Conservation (phyloP, 2,113 vertebrate species). For the Tetraodon nigroviridis region DNA sequence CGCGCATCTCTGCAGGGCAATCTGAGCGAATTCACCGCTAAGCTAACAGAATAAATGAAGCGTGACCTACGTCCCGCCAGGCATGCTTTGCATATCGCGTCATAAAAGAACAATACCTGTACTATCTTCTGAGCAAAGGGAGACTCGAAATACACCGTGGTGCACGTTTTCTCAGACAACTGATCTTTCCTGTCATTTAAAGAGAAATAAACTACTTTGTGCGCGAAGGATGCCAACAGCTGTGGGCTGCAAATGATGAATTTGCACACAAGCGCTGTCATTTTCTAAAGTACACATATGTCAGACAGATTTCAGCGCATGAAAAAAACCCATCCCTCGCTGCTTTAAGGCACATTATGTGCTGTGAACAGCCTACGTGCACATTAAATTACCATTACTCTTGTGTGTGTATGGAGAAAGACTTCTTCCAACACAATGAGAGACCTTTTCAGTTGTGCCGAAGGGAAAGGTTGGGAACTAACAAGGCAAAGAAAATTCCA, state of each 20-base stretch:
- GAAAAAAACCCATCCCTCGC: too few relatives aligned
- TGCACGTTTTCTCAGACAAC: too few relatives aligned
- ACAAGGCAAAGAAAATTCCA: background rate
- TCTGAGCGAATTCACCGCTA: background rate
- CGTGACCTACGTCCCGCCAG: background rate
- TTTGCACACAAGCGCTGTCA: background rate
- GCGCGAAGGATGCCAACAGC: too few relatives aligned
- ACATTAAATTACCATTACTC: too few relatives aligned
- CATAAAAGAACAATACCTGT: constrained; percentile 3
- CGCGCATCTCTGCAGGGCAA: constrained; percentile 8
- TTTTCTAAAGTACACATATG: background rate
- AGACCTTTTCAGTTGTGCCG: too few relatives aligned
- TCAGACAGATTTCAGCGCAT: constrained; percentile 10
- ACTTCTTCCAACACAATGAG: too few relatives aligned
- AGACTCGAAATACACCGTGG: constrained; percentile 15
- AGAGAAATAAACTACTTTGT: too few relatives aligned
- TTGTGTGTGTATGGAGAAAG: too few relatives aligned
- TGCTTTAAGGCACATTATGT: too few relatives aligned
- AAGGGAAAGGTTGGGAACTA: background rate
- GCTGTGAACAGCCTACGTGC: too few relatives aligned
- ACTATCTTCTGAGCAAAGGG: constrained; percentile 1
- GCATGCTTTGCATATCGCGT: constrained; percentile 12
- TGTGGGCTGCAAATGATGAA: too few relatives aligned
- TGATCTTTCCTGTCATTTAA: too few relatives aligned
- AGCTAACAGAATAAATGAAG: background rate